Evolutionary conservation across 2,888 invertebrate species (phyloP).

Genomic region (Heliothis peltigera): DNA sequence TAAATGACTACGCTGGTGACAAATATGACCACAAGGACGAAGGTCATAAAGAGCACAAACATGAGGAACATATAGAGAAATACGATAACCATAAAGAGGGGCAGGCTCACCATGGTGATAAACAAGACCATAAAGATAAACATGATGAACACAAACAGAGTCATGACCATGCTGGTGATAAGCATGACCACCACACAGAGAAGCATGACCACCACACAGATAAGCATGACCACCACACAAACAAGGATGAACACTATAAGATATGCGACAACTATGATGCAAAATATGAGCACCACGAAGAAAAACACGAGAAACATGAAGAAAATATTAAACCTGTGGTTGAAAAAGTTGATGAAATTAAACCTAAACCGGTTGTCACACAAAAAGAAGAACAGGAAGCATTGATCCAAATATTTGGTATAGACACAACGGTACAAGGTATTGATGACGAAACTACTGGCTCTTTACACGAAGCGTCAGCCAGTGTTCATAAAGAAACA

Average conservation of each 20-base stretch:
- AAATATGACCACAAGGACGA: no score
- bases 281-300: constrained; percentile 6
- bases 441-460: constrained; percentile 1
- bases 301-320: constrained; percentile 15
- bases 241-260: constrained; percentile 15
- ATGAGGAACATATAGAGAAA: no score
- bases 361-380: background rate
- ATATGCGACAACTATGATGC: constrained; percentile 23
- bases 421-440: background rate
- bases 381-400: background rate
- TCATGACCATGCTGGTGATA: background rate
- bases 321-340: constrained; percentile 22
- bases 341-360: constrained; percentile 15
- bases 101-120: background rate
- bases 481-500: background rate
- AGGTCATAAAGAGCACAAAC: no score
- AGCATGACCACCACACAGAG: constrained; percentile 32
- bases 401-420: constrained; percentile 24
- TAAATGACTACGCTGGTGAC: no score
- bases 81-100: background rate
- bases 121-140: constrained; percentile 16
- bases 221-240: constrained; percentile 16
- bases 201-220: constrained; percentile 13
- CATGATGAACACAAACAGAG: background rate
- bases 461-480: background rate